Conservation (phyloP, 2,113 vertebrate genomes). For the Camelus dromedarius region DNA sequence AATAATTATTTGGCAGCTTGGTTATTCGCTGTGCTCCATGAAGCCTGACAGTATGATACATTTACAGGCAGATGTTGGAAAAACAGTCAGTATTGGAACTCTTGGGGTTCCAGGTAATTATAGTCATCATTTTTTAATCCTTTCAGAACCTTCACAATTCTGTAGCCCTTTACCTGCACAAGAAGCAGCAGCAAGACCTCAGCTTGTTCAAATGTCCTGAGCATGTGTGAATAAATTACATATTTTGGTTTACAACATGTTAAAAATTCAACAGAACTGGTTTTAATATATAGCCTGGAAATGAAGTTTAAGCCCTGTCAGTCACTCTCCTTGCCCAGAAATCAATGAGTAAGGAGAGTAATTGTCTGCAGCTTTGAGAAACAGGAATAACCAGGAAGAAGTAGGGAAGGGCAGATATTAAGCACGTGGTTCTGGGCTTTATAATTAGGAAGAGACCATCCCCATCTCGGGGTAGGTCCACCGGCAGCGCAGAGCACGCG, state of each 20-base stretch:
- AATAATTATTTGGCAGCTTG: background rate
- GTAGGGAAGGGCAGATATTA: background rate
- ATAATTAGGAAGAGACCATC: background rate
- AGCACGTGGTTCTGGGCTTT: background rate
- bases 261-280: constrained; percentile 20
- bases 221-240: background rate
- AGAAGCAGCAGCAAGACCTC: background rate
- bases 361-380: background rate
- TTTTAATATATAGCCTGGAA: background rate
- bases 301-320: background rate
- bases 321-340: background rate
- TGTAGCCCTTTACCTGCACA: background rate
- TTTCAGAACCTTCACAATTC: background rate
- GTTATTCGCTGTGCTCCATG: background rate
- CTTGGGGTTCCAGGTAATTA: background rate
- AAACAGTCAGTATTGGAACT: background rate
- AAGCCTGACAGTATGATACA: background rate
- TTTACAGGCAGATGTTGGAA: constrained; percentile 68
- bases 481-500: rapidly evolving
- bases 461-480: background rate
- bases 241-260: constrained; percentile 9
- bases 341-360: background rate
- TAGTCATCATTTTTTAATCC: background rate
- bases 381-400: background rate
- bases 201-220: background rate